Base-by-base conservation (phyloP, 2,888 invertebrate genomes). In the Pollenia amentaria region DNA sequence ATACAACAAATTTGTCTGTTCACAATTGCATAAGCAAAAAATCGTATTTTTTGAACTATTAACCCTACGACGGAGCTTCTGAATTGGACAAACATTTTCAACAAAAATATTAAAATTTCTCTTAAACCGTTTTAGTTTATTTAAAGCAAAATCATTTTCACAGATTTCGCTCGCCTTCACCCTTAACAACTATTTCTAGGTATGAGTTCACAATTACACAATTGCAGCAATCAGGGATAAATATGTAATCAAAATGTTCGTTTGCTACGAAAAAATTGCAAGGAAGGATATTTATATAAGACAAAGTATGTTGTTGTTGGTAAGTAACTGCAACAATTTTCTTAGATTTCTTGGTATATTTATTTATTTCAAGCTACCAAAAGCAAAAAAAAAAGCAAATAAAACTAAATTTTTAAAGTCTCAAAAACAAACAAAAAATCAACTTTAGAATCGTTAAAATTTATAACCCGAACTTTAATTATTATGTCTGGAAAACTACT, bases 211-310 rank as follows among this genome's bases (percentile, higher is more conserved):
- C 67, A 67, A 81, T 55, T 48, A 77, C 69, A 83, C 69, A 83
- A 83, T 64, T 42, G 77, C 62, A 57, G 62, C 77, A 83, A 83
- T 72, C 83, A 77, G 64, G 70, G 55, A 77, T 77, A 83, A 77
- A 83, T 77, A 70, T 83, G 62, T 77, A 72, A 70, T 70, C 76
- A 70, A 65, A 73, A 72, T 64, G 46, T 38, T 53, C 51, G 38
- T 55, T 44, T 80, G 29, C 29, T 29, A 29, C 3, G 29, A 29
- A 3, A 29, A 29, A 3, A 29, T 64, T 40, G 57, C 65, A 40
- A 21, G 21, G 42, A 72, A 67, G 55, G 53, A 64, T 53, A 46
- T 55, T 72, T 64, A 18, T 40, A 16, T 46, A 44, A 38, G 18
- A 57, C 57, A 67, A 29, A 60, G 40, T 69, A 40, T 78, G 48